Base-by-base conservation (phyloP, 2,888 invertebrate species). In the Drosophila tripunctata region DNA sequence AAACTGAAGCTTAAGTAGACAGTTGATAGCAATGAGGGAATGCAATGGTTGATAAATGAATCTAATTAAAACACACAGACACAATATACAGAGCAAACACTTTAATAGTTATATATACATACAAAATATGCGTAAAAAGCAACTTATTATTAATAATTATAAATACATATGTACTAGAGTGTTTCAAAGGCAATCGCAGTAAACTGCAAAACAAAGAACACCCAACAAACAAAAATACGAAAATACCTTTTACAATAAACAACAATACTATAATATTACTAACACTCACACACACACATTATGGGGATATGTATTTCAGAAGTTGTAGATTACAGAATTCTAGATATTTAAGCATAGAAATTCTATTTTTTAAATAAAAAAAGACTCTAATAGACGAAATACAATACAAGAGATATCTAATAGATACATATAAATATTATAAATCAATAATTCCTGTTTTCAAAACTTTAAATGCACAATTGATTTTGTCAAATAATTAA, bases 151-250 rank as follows among this genome's bases (percentile, higher is more conserved):
- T 68, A 82, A 65, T 51, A n/a, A n/a, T n/a, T n/a, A n/a, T n/a
- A n/a, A n/a, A n/a, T 38, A 41, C 41, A 50, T 67, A 75, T 57
- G 31, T 67, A 65, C 51, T 83, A 86, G 80, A 51, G 83, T 82
- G 83, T 87, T 84, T 87, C 87, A 76, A 84, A 79, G 86, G 84
- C 84, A 84, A 84, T 84, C 84, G 87, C 86, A 81, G 78, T 77
- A 77, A 82, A 76, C 77, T 87, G 79, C 77, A 81, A 75, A 71
- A 79, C 68, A 77, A 52, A 71, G 56, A 47, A 83, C 87, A 87
- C 81, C 82, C 78, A 71, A 75, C 47, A 57, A 35, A n/a, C n/a
- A n/a, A 24, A 52, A 58, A 57, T 40, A 50, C 56, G 36, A 70
- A 64, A 71, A 78, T 71, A 84, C 70, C 83, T 79, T 79, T 78